Percentiles rank a stretch among this genome's conserved stretches.
Evolutionary conservation across 2,888 invertebrate species (phyloP).

Genomic region (Drosophila quinaria): DNA sequence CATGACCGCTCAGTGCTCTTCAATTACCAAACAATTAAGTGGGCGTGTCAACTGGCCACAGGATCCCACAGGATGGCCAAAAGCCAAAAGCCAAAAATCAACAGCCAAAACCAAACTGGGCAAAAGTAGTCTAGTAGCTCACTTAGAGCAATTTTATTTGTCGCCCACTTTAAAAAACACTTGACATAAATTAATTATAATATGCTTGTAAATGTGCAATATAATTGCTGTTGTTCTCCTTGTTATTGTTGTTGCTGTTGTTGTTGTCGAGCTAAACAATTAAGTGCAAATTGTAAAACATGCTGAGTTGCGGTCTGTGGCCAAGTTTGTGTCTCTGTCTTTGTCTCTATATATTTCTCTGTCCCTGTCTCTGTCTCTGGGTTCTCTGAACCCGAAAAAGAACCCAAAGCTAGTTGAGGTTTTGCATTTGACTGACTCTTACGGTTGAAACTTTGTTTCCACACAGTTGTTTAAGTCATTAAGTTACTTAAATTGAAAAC

Average conservation of each 20-base stretch:
- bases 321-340: constrained; percentile 14
- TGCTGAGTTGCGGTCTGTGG: constrained; percentile 51
- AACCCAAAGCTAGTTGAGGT: constrained; percentile 37
- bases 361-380: constrained; percentile 2
- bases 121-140: constrained; percentile 23
- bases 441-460: constrained; percentile 13
- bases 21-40: constrained; percentile 45
- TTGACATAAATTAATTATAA: constrained; percentile 78
- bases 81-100: constrained; percentile 22
- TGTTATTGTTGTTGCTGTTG: constrained; percentile 48
- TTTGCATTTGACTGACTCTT: constrained; percentile 50
- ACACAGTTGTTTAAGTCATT: constrained; percentile 32
- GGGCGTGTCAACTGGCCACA: constrained; percentile 40
- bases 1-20: constrained; percentile 31
- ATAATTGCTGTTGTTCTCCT: constrained; percentile 47
- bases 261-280: constrained; percentile 58
- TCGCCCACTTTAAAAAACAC: constrained; percentile 18
- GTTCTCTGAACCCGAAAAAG: constrained; percentile 1
- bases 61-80: constrained; percentile 5
- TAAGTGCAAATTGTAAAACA: constrained; percentile 66
- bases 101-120: constrained; percentile 14
- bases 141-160: constrained; percentile 28
- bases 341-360: constrained; percentile 5
- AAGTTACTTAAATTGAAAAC: constrained; percentile 16
- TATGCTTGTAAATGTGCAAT: constrained; percentile 53